These are phyloP conservation scores for Nibea coibor DNA, from an alignment of 2,113 vertebrate genomes.

Conservation along the genomic window DNA sequence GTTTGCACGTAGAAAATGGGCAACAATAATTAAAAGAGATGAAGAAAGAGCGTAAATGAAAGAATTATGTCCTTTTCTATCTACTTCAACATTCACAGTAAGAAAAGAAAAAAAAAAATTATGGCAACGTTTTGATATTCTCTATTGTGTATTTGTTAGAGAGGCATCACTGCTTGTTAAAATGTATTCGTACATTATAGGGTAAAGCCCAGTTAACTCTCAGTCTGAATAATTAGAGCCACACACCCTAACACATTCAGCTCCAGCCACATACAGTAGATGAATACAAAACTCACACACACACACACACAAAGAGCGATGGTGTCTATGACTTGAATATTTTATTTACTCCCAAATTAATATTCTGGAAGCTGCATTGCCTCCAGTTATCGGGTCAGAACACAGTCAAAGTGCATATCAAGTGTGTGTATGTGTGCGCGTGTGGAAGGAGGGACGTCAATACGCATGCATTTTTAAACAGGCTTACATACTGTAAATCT, in stretches of 20 bases:
- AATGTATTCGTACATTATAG: slow-evolving; percentile 11
- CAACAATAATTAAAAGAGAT: neutral
- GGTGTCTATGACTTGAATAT: slow-evolving; percentile 37
- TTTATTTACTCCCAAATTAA: slow-evolving; percentile 55
- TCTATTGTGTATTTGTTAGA: neutral
- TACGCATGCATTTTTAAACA: slow-evolving; percentile 61
- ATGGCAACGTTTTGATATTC: neutral
- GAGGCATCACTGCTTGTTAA: neutral
- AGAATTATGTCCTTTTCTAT: neutral
- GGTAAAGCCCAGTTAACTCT: slow-evolving; percentile 11
- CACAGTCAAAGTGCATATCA: slow-evolving; percentile 20
- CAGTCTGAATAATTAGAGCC: slow-evolving; percentile 14
- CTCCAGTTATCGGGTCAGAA: slow-evolving; percentile 55
- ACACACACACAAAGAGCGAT: slow-evolving; percentile 5
- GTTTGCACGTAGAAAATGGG: neutral
- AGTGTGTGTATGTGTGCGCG: slow-evolving; percentile 20
- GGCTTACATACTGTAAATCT: slow-evolving; percentile 11
- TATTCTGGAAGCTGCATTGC: slow-evolving; percentile 37
- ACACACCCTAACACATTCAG: slow-evolving; percentile 6
- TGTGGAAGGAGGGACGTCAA: neutral
- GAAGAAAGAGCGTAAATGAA: neutral
- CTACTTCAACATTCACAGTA: neutral
- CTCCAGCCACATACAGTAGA: slow-evolving; percentile 4
- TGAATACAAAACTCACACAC: slow-evolving; percentile 19
- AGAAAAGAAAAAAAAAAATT: neutral